A percentile compares a stretch with the other conserved stretches of the same genome.
Evolutionary conservation across 2,888 invertebrate genomes (phyloP).

Genomic region (Falcaria lacertinaria): DNA sequence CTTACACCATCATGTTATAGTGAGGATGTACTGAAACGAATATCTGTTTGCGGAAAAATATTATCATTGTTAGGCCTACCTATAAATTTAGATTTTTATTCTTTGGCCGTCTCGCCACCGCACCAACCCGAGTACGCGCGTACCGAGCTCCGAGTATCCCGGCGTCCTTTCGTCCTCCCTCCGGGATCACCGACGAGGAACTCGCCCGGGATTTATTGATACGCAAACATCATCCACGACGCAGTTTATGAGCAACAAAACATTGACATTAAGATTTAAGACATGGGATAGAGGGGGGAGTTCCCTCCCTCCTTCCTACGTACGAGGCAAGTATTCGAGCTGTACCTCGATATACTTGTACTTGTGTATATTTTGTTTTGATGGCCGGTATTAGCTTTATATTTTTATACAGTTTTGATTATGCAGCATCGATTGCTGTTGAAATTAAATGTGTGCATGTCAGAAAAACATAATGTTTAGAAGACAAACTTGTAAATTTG

Average conservation of each 20-base stretch:
- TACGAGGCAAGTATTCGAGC: not conserved
- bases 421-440: no score
- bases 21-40: no score
- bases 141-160: constrained; percentile 29
- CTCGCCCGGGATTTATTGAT: constrained; percentile 14
- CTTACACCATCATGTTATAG: no score
- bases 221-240: constrained; percentile 8
- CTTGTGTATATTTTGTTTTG: no score
- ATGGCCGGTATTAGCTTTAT: no score
- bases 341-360: no score
- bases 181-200: constrained; percentile 18
- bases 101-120: constrained; percentile 24
- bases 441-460: no score
- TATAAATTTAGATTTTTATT: constrained; percentile 9
- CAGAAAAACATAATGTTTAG: no score
- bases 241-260: constrained; percentile 1
- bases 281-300: not conserved
- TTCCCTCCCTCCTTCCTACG: not conserved
- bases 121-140: constrained; percentile 19
- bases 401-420: no score
- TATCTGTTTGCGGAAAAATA: no score
- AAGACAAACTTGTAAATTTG: no score
- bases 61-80: constrained; percentile 4
- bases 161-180: constrained; percentile 30
- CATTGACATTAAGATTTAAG: not conserved